Conservation (phyloP, 1,140 invertebrate species). For the Drosophila ironensis region DNA sequence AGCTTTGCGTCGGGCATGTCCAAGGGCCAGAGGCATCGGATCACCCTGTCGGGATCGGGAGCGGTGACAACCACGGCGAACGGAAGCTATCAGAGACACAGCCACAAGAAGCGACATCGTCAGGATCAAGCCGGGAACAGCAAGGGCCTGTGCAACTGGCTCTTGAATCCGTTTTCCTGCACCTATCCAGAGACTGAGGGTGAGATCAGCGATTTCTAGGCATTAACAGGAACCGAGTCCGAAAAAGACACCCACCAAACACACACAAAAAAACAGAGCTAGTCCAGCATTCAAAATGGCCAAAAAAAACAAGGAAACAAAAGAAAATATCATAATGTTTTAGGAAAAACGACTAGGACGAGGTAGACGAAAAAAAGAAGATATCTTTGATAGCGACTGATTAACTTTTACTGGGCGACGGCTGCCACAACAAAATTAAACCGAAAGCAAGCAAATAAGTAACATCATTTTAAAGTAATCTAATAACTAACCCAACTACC, state of each 20-base stretch:
- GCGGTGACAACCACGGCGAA: conserved; percentile 19
- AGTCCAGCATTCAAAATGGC: conserved; percentile 65
- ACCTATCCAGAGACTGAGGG: conserved; percentile 87
- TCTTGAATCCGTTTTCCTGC: conserved; percentile 86
- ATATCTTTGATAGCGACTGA: conserved; percentile 70
- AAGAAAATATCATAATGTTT: conserved; percentile 34
- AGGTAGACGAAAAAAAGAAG: conserved; percentile 22
- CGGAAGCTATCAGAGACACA: conserved; percentile 63
- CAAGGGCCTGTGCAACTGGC: conserved; percentile 75
- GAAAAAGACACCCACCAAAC: conserved; percentile 42
- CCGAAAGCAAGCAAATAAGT: conserved; percentile 22
- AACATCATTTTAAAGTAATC: conserved; percentile 50
- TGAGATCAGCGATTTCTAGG: conserved; percentile 85
- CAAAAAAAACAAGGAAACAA: conserved; percentile 38
- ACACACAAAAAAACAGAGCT: conserved; percentile 29
- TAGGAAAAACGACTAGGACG: conserved; percentile 20
- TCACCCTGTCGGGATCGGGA: conserved; percentile 82
- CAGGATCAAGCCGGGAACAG: conserved; percentile 54
- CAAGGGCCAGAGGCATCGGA: conserved; percentile 86
- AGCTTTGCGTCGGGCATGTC: conserved; percentile 90
- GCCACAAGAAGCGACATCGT: conserved; percentile 67
- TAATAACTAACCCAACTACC: conserved; percentile 73
- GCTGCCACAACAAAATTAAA: conserved; percentile 51
- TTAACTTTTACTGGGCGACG: conserved; percentile 76
- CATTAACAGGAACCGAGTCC: conserved; percentile 1